A percentile compares a stretch with the other conserved stretches of the same genome.
These are phyloP conservation scores for Ophiothrix spiculata DNA, from an alignment of 35 echinoderm and acorn worm genomes.

Conservation along the genomic window DNA sequence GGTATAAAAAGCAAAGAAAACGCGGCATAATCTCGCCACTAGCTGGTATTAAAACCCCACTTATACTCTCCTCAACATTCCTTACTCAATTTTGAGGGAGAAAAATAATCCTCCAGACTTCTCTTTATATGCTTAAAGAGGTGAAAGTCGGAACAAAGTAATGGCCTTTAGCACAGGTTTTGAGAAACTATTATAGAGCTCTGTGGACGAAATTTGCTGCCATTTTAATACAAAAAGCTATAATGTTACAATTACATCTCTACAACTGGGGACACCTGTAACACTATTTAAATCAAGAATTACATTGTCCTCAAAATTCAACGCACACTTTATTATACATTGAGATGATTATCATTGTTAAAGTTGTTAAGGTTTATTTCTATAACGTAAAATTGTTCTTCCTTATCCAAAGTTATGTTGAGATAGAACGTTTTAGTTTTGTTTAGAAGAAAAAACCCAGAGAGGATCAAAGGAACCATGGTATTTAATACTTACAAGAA, in stretches of 20 bases:
- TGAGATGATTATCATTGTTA: too few relatives aligned
- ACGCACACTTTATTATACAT: too few relatives aligned
- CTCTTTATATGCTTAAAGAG: slow-evolving; percentile 4
- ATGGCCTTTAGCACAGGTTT: background rate
- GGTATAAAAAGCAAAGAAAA: background rate
- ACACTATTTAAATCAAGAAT: background rate
- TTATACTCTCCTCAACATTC: background rate
- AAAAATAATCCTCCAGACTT: background rate
- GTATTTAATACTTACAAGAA: too few relatives aligned
- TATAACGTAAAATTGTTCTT: too few relatives aligned
- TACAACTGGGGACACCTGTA: background rate
- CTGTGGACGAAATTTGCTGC: background rate
- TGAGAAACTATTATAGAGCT: too few relatives aligned
- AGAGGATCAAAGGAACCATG: too few relatives aligned
- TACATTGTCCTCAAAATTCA: background rate
- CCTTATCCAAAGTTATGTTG: too few relatives aligned
- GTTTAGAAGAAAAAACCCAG: too few relatives aligned
- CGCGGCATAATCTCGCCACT: background rate
- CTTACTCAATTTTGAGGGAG: background rate
- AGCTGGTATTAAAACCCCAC: background rate
- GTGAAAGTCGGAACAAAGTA: background rate
- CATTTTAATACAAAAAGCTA: background rate
- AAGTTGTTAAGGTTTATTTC: too few relatives aligned
- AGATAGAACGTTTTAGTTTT: too few relatives aligned
- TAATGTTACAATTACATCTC: background rate